Evolutionary conservation across 2,113 vertebrate genomes (phyloP), one percentile per base, ranked within the genome.

Genomic region (Malurus alboscapulatus): DNA sequence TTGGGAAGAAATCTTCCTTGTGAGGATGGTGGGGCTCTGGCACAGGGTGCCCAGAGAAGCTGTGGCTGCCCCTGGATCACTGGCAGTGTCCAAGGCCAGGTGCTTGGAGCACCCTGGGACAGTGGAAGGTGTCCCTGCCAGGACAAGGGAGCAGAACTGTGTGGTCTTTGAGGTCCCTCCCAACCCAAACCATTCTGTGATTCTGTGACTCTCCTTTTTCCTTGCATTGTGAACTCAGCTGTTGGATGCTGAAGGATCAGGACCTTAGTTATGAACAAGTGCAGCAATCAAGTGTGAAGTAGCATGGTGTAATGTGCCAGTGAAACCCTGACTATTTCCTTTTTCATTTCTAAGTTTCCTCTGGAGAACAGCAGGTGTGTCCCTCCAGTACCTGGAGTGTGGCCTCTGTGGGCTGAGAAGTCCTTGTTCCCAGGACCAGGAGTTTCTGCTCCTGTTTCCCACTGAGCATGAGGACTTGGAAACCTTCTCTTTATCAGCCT

Each of bases 91-190:
- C 40, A 68, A 40, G 29, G n/a, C 16, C 68, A 59, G 53, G 45
- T 1, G 13, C n/a, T 82, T 45, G n/a, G 47, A 61, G 17, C 25
- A 68, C 0, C 9, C 40, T 82, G 61, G 47, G 17, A 8, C 1
- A 3, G 29, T 76, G 62, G 30, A 0, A 89, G 11, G 29, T 68
- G 38, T 47, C 45, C 14, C 13, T 30, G 2, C 1, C 24, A 12
- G 17, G 19, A 14, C 14, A 75, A 17, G 14, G 16, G 8, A 38
- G 2, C 30, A 34, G 40, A 19, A 68, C 9, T 0, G 14, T 30
- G 19, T 54, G 17, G 26, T 2, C 8, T 42, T 48, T 47, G 54
- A 18, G 4, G 38, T 61, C 10, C 6, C 17, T 76, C 63, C 38
- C 58, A 75, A 22, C n/a, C 21, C 38, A 73, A 85, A 50, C 15